phyloP scores from a whole-genome alignment of 2,888 invertebrate genomes.

The Athalia circularis region DNA sequence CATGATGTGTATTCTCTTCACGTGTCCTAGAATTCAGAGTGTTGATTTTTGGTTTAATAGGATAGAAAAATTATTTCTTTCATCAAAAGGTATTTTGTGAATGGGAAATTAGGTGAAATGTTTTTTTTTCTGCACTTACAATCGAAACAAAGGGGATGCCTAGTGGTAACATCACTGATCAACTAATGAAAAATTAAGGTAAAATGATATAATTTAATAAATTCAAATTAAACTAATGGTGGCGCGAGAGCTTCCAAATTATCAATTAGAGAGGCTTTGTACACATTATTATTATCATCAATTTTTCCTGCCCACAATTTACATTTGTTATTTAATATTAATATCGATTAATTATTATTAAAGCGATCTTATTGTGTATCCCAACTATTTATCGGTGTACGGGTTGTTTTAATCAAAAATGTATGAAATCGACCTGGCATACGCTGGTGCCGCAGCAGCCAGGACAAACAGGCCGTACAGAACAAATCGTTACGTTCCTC shows the following conservation, averaged over 20 bases:
- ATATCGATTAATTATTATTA: slow-evolving; percentile 55
- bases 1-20: too few relatives aligned
- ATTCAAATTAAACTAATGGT: slow-evolving; percentile 45
- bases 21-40: too few relatives aligned
- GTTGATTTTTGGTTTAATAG: too few relatives aligned
- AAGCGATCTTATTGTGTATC: slow-evolving; percentile 62
- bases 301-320: slow-evolving; percentile 55
- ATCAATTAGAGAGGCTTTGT: slow-evolving; percentile 56
- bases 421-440: background rate
- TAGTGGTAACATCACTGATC: background rate
- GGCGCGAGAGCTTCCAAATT: slow-evolving; percentile 55
- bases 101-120: background rate
- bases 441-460: background rate
- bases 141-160: slow-evolving; percentile 12
- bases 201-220: slow-evolving; percentile 25
- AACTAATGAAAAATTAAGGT: slow-evolving; percentile 6
- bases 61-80: too few relatives aligned
- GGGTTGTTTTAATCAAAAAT: slow-evolving; percentile 60
- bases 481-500: slow-evolving; percentile 3
- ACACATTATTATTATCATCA: slow-evolving; percentile 52
- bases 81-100: too few relatives aligned
- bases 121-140: background rate
- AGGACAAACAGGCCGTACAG: slow-evolving; percentile 8
- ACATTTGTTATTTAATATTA: slow-evolving; percentile 58
- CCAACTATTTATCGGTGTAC: slow-evolving; percentile 58